Evolutionary conservation across 2,888 invertebrate species (phyloP).

Genomic region (Netelia virgata): DNA sequence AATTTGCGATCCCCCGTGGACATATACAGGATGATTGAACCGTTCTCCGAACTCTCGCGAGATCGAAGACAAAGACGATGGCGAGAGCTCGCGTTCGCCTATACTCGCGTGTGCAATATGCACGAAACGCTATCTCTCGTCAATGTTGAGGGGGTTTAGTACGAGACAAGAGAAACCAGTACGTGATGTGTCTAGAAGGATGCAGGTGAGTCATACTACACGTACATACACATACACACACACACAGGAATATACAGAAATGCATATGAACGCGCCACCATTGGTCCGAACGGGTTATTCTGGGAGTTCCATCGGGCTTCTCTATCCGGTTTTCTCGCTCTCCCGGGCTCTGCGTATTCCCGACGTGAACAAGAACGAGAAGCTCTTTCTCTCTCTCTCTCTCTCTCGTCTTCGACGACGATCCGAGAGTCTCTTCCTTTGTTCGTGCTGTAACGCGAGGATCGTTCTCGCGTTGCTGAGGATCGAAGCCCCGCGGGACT

Average conservation of each 20-base stretch:
- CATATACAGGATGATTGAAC: conserved; percentile 63
- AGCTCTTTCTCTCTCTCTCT: conserved; percentile 19
- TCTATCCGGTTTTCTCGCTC: conserved; percentile 64
- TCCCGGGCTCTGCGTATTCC: conserved; percentile 23
- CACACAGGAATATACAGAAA: conserved; percentile 8
- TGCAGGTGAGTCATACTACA: conserved; percentile 31
- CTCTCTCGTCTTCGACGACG: conserved; percentile 30
- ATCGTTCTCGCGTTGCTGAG: conserved; percentile 45
- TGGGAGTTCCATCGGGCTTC: conserved; percentile 54
- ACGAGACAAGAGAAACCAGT: conserved; percentile 54
- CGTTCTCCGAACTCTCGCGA: conserved; percentile 34
- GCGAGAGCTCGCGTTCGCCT: conserved; percentile 19
- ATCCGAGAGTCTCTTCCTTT: conserved; percentile 39
- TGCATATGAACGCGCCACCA: conserved; percentile 40
- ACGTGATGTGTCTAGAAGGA: conserved; percentile 51
- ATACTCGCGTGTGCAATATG: conserved; percentile 2
- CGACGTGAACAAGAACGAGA: conserved; percentile 37
- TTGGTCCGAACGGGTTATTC: conserved; percentile 65
- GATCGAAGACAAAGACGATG: conserved; percentile 52
- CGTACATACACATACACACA: background rate
- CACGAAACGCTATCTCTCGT: conserved; percentile 34
- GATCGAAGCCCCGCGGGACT: conserved; percentile 62
- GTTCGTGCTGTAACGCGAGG: conserved; percentile 53
- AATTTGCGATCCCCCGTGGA: conserved; percentile 64
- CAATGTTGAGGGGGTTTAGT: conserved; percentile 20